Percentiles rank a stretch among this genome's conserved stretches.
These are phyloP conservation scores for Pristiophorus japonicus DNA, from an alignment of 2,113 vertebrate genomes.

Conservation along the genomic window DNA sequence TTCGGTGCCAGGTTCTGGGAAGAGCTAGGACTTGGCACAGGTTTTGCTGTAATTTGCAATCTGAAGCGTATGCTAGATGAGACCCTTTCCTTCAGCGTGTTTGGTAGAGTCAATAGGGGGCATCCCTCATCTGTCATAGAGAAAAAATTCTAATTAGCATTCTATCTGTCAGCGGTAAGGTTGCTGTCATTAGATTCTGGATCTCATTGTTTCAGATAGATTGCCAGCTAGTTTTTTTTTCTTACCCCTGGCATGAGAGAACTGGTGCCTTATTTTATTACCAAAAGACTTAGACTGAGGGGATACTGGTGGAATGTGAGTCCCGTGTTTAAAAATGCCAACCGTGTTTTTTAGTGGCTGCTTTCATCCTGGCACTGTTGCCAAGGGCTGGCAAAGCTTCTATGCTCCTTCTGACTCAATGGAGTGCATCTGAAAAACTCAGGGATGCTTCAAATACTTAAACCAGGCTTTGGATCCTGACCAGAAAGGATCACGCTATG, in stretches of 20 bases:
- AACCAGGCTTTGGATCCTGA: conserved; percentile 59
- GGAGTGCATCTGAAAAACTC: conserved; percentile 63
- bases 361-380: conserved; percentile 56
- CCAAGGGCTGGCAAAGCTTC: conserved; percentile 49
- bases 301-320: conserved; percentile 62
- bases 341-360: conserved; percentile 64
- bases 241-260: conserved; percentile 60
- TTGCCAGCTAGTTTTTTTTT: conserved; percentile 64
- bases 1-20: conserved; percentile 73
- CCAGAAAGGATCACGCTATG: conserved; percentile 55
- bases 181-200: conserved; percentile 70
- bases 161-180: conserved; percentile 69
- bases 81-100: conserved; percentile 69
- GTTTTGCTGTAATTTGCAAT: conserved; percentile 38
- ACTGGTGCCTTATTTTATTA: conserved; percentile 63
- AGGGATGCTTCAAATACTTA: conserved; percentile 66
- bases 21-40: conserved; percentile 72
- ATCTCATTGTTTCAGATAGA: conserved; percentile 77
- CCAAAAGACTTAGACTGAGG: conserved; percentile 51
- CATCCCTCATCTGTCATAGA: conserved; percentile 98
- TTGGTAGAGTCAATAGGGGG: conserved; percentile 97
- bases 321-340: conserved; percentile 64
- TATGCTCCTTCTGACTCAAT: conserved; percentile 49
- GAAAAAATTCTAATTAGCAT: conserved; percentile 90
- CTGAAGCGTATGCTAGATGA: conserved; percentile 41